Conservation (phyloP, 2,888 invertebrate species). For the Mechanitis messenoides region DNA sequence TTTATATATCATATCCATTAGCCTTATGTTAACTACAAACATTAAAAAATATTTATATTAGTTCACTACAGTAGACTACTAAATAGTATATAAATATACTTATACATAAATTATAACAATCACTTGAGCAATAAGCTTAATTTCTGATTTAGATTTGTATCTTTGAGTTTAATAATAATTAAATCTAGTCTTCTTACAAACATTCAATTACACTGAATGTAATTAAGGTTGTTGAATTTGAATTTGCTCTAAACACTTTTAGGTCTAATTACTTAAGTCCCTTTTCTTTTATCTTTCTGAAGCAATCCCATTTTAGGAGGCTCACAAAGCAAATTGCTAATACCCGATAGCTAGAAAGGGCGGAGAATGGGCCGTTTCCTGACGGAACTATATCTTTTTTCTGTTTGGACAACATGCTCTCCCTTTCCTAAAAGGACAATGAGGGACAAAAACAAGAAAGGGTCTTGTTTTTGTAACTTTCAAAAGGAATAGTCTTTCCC, state of each 20-base stretch:
- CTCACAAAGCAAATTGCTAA: conserved; percentile 67
- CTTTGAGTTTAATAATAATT: too few relatives aligned
- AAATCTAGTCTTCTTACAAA: conserved; percentile 11
- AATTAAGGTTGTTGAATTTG: conserved; percentile 1
- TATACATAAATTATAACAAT: too few relatives aligned
- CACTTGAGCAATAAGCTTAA: too few relatives aligned
- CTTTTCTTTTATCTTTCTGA: conserved; percentile 39
- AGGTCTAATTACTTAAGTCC: conserved; percentile 28
- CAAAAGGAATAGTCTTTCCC: conserved; percentile 8
- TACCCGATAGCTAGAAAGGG: conserved; percentile 61
- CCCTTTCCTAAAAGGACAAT: conserved; percentile 21
- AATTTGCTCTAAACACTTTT: conserved; percentile 9
- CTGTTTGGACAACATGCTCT: conserved; percentile 33
- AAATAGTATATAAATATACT: too few relatives aligned
- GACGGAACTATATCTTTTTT: conserved; percentile 59
- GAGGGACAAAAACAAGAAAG: conserved; percentile 23
- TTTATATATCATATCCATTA: too few relatives aligned
- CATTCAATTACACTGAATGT: conserved; percentile 9
- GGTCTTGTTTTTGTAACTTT: conserved; percentile 24
- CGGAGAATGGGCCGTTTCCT: conserved; percentile 63
- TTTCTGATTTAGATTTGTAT: too few relatives aligned
- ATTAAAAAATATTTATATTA: too few relatives aligned
- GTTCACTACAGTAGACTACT: too few relatives aligned
- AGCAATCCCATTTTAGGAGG: conserved; percentile 40
- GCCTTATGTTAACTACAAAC: too few relatives aligned